These are phyloP conservation scores for Carapus acus DNA, from an alignment of 2,797 vertebrate species.

Conservation along the genomic window DNA sequence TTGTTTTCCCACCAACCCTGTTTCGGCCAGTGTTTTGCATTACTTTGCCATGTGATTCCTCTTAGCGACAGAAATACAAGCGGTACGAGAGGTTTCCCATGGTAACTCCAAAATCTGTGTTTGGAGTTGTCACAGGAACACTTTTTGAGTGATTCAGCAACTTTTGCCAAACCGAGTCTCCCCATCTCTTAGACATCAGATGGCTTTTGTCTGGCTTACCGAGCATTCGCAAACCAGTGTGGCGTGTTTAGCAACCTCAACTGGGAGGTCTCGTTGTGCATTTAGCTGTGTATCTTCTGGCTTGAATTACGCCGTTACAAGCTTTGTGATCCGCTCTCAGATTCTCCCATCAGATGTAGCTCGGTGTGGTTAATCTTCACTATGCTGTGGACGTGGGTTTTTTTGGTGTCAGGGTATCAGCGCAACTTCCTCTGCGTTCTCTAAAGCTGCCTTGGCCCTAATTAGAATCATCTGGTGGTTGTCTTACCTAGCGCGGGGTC, in stretches of 20 bases:
- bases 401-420: constrained; percentile 30
- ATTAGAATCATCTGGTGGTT: constrained; percentile 71
- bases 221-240: constrained; percentile 27
- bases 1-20: constrained; percentile 14
- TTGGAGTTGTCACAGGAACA: constrained; percentile 23
- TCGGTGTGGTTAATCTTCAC: constrained; percentile 19
- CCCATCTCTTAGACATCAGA: constrained; percentile 19
- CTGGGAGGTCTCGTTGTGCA: constrained; percentile 13
- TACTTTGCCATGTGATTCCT: constrained; percentile 55
- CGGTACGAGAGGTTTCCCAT: constrained; percentile 36
- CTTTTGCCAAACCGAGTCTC: constrained; percentile 29
- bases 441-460: constrained; percentile 55
- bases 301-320: constrained; percentile 29
- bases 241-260: constrained; percentile 21
- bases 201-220: constrained; percentile 17
- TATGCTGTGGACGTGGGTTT: constrained; percentile 6
- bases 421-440: constrained; percentile 37
- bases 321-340: constrained; percentile 18
- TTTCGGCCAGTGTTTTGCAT: constrained; percentile 48
- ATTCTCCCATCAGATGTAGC: constrained; percentile 15
- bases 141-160: constrained; percentile 49
- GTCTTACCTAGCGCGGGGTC: constrained; percentile 64
- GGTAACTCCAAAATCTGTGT: constrained; percentile 37
- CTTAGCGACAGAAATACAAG: constrained; percentile 54
- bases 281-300: constrained; percentile 21